These are phyloP conservation scores for Drosophila koepferae DNA, from an alignment of 2,888 invertebrate species.

Conservation along the genomic window DNA sequence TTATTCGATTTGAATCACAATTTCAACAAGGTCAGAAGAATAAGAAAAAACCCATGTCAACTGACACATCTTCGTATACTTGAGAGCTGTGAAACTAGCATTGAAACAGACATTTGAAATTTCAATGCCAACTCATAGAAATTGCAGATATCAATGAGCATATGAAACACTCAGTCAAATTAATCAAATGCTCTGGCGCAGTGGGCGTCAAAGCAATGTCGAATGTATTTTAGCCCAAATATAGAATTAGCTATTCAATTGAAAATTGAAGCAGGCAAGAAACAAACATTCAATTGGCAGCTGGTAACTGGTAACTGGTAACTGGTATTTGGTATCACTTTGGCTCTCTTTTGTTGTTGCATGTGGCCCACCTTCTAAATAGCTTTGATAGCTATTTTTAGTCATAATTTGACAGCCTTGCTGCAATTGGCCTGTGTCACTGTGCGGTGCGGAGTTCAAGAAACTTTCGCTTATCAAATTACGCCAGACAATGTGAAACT, in stretches of 20 bases:
- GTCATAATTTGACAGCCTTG: constrained; percentile 60
- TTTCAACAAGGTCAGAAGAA: constrained; percentile 5
- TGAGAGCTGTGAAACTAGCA: constrained; percentile 36
- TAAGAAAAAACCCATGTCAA: constrained; percentile 29
- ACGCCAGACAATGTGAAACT: constrained; percentile 50
- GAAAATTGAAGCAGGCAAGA: constrained; percentile 59
- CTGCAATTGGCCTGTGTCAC: constrained; percentile 45
- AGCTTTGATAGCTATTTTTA: constrained; percentile 45
- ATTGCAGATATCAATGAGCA: constrained; percentile 61
- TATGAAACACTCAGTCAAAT: constrained; percentile 12
- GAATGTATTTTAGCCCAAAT: constrained; percentile 44
- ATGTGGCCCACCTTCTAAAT: constrained; percentile 45
- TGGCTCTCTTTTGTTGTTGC: constrained; percentile 16
- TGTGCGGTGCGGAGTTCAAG: constrained; percentile 58
- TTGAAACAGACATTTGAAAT: constrained; percentile 67
- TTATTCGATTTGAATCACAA: constrained; percentile 29
- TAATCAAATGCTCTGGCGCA: constrained; percentile 6
- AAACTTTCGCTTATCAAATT: constrained; percentile 79
- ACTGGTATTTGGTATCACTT: constrained; percentile 17
- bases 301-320: constrained; percentile 26
- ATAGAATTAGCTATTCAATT: constrained; percentile 42
- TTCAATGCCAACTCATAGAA: constrained; percentile 71
- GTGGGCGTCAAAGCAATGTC: constrained; percentile 78
- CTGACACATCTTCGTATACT: constrained; percentile 68
- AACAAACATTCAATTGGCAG: constrained; percentile 8